Conservation (phyloP, 2,888 invertebrate genomes). For the Myopa tessellatipennis region DNA sequence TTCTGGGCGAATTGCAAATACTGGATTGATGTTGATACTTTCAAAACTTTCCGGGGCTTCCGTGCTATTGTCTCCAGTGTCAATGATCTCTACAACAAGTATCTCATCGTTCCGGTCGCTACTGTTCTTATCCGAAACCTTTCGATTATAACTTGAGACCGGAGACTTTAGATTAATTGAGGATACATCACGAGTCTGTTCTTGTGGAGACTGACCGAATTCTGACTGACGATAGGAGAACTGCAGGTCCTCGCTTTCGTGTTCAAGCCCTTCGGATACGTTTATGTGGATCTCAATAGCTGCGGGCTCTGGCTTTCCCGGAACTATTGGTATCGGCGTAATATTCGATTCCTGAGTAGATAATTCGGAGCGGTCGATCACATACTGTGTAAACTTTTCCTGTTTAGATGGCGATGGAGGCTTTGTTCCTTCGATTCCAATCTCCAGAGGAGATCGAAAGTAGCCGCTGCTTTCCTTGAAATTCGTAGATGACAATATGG, state of each 20-base stretch:
- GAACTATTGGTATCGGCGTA: constrained; percentile 41
- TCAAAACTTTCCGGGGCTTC: constrained; percentile 53
- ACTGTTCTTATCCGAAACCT: background rate
- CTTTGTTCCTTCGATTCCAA: constrained; percentile 49
- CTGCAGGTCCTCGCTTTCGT: constrained; percentile 64
- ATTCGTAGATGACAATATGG: constrained; percentile 64
- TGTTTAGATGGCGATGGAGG: constrained; percentile 52
- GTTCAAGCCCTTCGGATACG: constrained; percentile 64
- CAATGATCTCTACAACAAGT: constrained; percentile 65
- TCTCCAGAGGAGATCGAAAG: constrained; percentile 45
- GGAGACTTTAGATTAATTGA: background rate
- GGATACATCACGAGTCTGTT: background rate
- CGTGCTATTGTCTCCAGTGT: constrained; percentile 58
- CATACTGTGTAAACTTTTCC: constrained; percentile 64
- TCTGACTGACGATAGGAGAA: constrained; percentile 63
- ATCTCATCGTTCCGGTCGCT: constrained; percentile 61
- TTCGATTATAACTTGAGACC: background rate
- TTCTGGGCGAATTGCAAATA: constrained; percentile 56
- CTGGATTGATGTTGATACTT: constrained; percentile 54
- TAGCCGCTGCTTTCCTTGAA: constrained; percentile 57
- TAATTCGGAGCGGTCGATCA: constrained; percentile 62
- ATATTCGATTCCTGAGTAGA: constrained; percentile 60
- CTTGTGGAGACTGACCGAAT: background rate
- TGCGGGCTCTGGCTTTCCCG: constrained; percentile 63
- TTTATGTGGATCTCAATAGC: constrained; percentile 67